These are phyloP conservation scores for Machaerirhynchus nigripectus DNA, from an alignment of 2,113 vertebrate genomes.

Conservation along the genomic window DNA sequence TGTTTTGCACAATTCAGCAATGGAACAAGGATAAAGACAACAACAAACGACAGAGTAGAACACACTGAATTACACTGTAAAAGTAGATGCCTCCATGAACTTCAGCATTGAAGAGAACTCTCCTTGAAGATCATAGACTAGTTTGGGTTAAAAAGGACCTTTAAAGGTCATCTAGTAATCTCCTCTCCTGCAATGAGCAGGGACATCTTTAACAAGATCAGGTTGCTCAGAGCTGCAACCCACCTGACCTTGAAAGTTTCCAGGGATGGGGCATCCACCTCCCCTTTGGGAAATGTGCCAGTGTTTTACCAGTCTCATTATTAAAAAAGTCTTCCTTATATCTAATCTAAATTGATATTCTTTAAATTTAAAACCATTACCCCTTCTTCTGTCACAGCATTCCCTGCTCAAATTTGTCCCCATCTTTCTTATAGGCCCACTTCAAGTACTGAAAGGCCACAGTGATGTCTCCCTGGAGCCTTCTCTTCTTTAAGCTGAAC, in stretches of 20 bases:
- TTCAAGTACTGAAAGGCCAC: neutral
- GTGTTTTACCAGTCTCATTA: neutral
- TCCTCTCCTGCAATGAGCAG: neutral
- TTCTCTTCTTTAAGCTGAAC: neutral
- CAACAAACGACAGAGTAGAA: neutral
- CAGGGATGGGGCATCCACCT: neutral
- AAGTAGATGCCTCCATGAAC: neutral
- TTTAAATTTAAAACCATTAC: neutral
- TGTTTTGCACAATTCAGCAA: neutral
- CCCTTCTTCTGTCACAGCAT: neutral
- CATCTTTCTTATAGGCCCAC: neutral
- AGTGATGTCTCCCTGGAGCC: neutral
- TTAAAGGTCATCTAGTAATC: neutral
- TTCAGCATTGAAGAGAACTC: rapidly evolving
- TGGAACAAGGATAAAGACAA: neutral
- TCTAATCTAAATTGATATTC: neutral
- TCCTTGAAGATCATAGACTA: neutral
- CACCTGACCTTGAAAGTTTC: neutral
- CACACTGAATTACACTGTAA: neutral
- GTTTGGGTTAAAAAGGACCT: neutral
- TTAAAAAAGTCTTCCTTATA: neutral
- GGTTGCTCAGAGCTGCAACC: rapidly evolving
- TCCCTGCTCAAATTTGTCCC: neutral
- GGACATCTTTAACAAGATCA: neutral
- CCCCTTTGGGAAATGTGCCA: neutral